These are phyloP conservation scores for Ormyrus thymus DNA, from an alignment of 2,888 invertebrate genomes.

Conservation along the genomic window DNA sequence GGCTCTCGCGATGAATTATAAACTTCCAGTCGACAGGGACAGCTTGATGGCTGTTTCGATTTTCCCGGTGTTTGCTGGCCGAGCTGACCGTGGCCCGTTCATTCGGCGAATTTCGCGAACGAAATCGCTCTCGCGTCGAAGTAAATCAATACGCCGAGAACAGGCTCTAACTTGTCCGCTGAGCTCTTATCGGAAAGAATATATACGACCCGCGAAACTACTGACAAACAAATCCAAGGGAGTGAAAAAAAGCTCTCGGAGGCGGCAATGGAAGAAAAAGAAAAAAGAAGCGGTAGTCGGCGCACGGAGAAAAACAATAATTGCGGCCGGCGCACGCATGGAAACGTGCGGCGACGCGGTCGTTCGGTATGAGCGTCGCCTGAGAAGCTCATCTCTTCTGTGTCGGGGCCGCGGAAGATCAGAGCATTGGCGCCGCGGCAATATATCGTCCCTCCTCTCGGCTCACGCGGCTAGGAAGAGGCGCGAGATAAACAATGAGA, in stretches of 20 bases:
- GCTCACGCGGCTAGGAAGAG: background rate
- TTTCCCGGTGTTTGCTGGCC: no score
- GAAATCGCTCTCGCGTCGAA: background rate
- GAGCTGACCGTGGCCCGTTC: no score
- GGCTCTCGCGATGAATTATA: background rate
- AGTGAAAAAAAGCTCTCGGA: background rate
- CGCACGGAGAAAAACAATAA: conserved; percentile 34
- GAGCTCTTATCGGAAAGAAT: background rate
- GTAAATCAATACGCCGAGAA: background rate
- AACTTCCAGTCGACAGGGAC: background rate
- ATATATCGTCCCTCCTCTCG: background rate
- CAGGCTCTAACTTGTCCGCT: background rate
- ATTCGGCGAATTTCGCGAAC: no score
- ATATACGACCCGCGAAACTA: background rate
- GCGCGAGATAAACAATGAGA: no score
- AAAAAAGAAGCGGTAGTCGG: background rate
- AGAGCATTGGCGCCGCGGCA: background rate
- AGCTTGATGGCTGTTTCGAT: background rate
- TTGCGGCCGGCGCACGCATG: background rate
- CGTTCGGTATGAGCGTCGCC: conserved; percentile 16
- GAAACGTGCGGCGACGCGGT: background rate
- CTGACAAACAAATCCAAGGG: background rate
- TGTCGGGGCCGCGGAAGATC: background rate
- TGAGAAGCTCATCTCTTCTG: conserved; percentile 20
- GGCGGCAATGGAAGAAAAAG: background rate